Percentiles rank a stretch among this genome's conserved stretches.
Evolutionary conservation across 2,888 invertebrate genomes (phyloP).

Genomic region (Theretra japonica): DNA sequence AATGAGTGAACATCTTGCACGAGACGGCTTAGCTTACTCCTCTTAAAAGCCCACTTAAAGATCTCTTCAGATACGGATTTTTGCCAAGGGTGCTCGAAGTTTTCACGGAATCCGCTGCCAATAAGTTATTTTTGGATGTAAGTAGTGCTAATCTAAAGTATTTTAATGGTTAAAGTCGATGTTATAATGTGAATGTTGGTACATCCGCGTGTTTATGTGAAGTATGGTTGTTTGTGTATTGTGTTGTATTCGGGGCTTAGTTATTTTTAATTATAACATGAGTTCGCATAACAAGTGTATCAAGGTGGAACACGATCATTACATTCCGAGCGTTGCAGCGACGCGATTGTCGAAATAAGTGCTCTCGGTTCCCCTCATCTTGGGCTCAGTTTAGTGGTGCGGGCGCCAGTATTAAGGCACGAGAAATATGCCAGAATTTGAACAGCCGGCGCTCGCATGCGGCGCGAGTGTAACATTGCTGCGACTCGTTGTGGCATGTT

Average conservation of each 20-base stretch:
- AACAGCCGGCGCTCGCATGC: conserved; percentile 74
- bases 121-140: conserved; percentile 72
- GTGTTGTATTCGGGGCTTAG: not conserved
- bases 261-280: conserved; percentile 55
- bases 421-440: conserved; percentile 80
- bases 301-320: conserved; percentile 59
- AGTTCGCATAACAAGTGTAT: conserved; percentile 45
- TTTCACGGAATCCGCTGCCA: conserved; percentile 71
- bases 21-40: conserved; percentile 81
- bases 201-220: not conserved
- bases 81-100: conserved; percentile 72
- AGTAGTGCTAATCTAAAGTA: conserved; percentile 37
- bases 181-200: conserved; percentile 16
- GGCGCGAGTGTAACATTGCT: conserved; percentile 80
- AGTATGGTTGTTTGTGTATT: not conserved
- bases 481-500: conserved; percentile 82
- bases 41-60: conserved; percentile 84
- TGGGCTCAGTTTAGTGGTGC: conserved; percentile 56
- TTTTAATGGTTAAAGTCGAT: conserved; percentile 4
- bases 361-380: conserved; percentile 53
- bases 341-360: conserved; percentile 51
- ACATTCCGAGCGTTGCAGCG: conserved; percentile 43
- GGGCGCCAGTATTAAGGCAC: conserved; percentile 61
- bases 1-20: conserved; percentile 78
- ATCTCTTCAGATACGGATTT: conserved; percentile 80